Evolutionary conservation across 2,888 invertebrate species (phyloP), one percentile per base, ranked within the genome.

Genomic region (Drosophila crucigera): DNA sequence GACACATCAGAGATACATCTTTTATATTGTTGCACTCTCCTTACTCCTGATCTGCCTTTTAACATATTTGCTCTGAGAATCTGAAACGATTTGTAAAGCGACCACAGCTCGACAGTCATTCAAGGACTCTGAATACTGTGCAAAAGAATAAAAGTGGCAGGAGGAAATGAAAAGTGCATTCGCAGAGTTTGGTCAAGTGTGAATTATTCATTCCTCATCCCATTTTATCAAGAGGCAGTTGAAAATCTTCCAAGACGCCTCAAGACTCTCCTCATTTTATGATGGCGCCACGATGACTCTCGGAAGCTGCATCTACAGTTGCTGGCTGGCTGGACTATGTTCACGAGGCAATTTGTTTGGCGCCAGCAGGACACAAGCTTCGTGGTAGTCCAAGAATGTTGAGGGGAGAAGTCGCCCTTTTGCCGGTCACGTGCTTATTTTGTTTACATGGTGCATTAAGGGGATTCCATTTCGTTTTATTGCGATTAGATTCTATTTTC

Each of bases 381-480:
- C 10, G 65, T 52, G 7, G 39, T 53, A 31, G 37, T 41, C 30
- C 10, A 39, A 41, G 41, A 22, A 30, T 50, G 11, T 16, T 10
- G n/a, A 28, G 25, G 25, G 43, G 30, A 25, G 52, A 16, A 22
- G 25, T 62, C 35, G 37, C 68, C 59, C 68, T 73, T 66, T 68
- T 84, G 69, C 76, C 76, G 78, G 91, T 89, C 92, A 92, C 92
- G 92, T 92, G 92, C 85, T 68, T 79, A 80, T 83, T 89, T 91
- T 92, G 91, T 92, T 92, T 92, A 91, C 89, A 89, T 86, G 85
- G 73, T 82, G 87, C 89, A 91, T 91, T 92, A 91, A 88, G 84
- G 66, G 89, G 90, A 91, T 92, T 91, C 85, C 83, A 81, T 90
- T 89, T 88, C 80, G 82, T 89, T 82, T 82, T 83, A 84, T 86